These are phyloP conservation scores for Tragelaphus buxtoni DNA, from an alignment of 2,113 vertebrate genomes.

Conservation along the genomic window DNA sequence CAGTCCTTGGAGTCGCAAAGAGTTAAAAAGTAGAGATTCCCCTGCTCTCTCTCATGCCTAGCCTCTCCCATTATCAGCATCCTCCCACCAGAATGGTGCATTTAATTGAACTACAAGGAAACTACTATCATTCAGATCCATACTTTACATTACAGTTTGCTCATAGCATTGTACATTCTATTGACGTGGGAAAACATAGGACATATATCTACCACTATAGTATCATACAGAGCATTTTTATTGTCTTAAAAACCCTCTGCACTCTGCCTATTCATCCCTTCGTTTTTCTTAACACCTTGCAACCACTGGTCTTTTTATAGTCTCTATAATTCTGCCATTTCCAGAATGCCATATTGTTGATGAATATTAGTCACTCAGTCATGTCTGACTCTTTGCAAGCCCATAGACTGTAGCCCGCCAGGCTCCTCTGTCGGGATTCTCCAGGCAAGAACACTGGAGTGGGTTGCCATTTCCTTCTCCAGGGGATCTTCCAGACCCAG, in stretches of 20 bases:
- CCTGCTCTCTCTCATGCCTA: too few relatives aligned
- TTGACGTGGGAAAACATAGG: background rate
- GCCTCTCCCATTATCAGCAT: background rate
- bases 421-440: too few relatives aligned
- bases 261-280: background rate
- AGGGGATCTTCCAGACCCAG: background rate
- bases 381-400: too few relatives aligned
- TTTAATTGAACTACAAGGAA: background rate
- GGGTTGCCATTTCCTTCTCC: background rate
- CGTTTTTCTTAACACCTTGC: background rate
- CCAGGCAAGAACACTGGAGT: background rate
- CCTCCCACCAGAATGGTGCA: background rate
- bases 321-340: background rate
- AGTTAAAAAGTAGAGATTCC: background rate
- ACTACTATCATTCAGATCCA: background rate
- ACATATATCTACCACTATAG: background rate
- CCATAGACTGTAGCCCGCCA: too few relatives aligned
- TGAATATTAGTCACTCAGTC: too few relatives aligned
- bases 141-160: background rate
- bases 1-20: too few relatives aligned
- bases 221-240: background rate
- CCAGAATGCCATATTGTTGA: background rate
- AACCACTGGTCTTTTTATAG: background rate
- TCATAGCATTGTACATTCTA: background rate
- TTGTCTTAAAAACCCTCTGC: background rate